These are phyloP conservation scores for Collichthys lucidus DNA, from an alignment of 2,113 vertebrate species.

Conservation along the genomic window DNA sequence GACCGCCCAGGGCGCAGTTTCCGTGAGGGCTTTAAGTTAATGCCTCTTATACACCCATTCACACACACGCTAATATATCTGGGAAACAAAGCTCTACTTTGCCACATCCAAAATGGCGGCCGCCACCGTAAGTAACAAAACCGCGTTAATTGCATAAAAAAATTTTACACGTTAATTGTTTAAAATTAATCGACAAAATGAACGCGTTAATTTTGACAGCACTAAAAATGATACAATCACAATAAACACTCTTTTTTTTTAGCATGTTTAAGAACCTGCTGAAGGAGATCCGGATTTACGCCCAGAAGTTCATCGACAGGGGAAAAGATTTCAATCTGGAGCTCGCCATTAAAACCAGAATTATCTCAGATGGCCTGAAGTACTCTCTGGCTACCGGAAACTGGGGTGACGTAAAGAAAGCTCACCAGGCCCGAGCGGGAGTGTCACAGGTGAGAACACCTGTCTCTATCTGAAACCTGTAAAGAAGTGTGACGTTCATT, in stretches of 20 bases:
- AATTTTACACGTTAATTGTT: too few species aligned
- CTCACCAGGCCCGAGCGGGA: constrained; percentile 97
- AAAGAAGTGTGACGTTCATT: neutral
- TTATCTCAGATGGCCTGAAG: constrained; percentile 98
- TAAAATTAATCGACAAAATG: too few species aligned
- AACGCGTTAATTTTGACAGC: too few species aligned
- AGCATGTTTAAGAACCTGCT: constrained; percentile 99
- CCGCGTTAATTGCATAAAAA: too few species aligned
- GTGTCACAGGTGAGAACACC: constrained; percentile 91
- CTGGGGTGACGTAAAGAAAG: constrained; percentile 99
- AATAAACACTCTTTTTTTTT: constrained; percentile 27
- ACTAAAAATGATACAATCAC: too few species aligned
- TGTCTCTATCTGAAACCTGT: neutral
- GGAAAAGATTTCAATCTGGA: constrained; percentile 99
- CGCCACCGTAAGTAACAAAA: too few species aligned
- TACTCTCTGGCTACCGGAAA: constrained; percentile 98
- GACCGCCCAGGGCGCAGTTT: too few species aligned
- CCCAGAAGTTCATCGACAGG: constrained; percentile 97
- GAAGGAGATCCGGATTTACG: constrained; percentile 98
- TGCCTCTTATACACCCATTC: too few species aligned
- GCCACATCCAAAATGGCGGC: too few species aligned
- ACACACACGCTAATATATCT: too few species aligned
- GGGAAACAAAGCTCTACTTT: too few species aligned
- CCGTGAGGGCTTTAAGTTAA: too few species aligned
- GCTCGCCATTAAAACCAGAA: constrained; percentile 96